These are phyloP conservation scores for Cetonia aurata DNA, from an alignment of 2,888 invertebrate genomes.

Conservation along the genomic window DNA sequence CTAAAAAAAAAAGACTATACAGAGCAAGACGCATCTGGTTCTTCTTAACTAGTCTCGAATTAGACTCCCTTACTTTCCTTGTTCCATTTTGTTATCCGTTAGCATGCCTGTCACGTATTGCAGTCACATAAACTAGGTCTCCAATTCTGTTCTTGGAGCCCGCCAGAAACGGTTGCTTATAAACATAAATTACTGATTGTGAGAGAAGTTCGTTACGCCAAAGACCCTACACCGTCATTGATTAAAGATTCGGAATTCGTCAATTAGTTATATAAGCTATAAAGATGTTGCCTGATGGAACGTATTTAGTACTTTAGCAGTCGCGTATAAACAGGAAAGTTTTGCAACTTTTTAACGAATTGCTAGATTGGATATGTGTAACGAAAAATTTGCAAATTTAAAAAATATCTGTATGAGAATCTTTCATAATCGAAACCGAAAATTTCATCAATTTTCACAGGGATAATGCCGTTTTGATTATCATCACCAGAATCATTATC, in stretches of 20 bases:
- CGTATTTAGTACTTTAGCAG: too few species aligned
- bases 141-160: slow-evolving; percentile 16
- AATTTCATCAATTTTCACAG: too few species aligned
- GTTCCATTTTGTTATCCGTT: neutral
- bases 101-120: slow-evolving; percentile 24
- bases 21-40: slow-evolving; percentile 5
- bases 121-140: slow-evolving; percentile 31
- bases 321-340: too few species aligned
- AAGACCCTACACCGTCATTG: neutral
- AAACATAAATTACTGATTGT: slow-evolving; percentile 34
- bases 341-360: too few species aligned
- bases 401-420: too few species aligned
- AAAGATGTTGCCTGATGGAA: too few species aligned
- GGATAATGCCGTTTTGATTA: too few species aligned
- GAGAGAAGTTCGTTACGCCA: slow-evolving; percentile 5
- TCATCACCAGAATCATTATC: too few species aligned
- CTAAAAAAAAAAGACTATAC: neutral
- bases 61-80: slow-evolving; percentile 17
- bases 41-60: slow-evolving; percentile 32
- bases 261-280: slow-evolving; percentile 19
- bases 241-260: slow-evolving; percentile 34
- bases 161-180: slow-evolving; percentile 37
- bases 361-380: too few species aligned
- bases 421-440: too few species aligned
- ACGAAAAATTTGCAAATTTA: too few species aligned